Percentiles rank a stretch among this genome's conserved stretches.
These are phyloP conservation scores for Chrysolina americana DNA, from an alignment of 2,888 invertebrate species.

Conservation along the genomic window DNA sequence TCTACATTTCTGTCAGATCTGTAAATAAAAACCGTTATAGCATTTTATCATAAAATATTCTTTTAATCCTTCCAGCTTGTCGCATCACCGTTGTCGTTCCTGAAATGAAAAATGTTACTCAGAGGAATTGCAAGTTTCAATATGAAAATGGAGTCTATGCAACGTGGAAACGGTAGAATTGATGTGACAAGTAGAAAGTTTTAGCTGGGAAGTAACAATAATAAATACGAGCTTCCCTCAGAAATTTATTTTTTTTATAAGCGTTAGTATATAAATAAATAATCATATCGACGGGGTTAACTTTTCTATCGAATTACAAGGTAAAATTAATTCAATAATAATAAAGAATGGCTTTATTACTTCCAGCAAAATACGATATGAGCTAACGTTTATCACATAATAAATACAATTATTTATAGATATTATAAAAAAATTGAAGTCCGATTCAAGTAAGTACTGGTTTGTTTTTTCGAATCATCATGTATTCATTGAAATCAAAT, in stretches of 20 bases:
- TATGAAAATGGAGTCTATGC: not conserved
- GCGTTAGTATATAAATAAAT: too few species aligned
- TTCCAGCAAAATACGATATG: too few species aligned
- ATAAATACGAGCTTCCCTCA: not conserved
- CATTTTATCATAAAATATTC: slow-evolving; percentile 1
- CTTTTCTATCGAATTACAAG: too few species aligned
- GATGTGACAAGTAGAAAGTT: not conserved
- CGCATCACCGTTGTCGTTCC: not conserved
- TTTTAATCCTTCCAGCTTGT: slow-evolving; percentile 4
- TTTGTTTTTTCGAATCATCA: too few species aligned
- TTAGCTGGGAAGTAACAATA: not conserved
- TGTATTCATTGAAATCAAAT: too few species aligned
- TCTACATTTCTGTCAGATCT: not conserved
- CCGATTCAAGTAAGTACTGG: too few species aligned
- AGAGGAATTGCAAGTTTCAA: not conserved
- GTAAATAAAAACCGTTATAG: slow-evolving; percentile 5
- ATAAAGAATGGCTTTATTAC: too few species aligned
- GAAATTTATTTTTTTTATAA: not conserved
- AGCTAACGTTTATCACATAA: too few species aligned
- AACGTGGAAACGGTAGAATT: not conserved
- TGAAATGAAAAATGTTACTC: slow-evolving; percentile 17
- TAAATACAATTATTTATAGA: too few species aligned
- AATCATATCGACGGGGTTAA: too few species aligned
- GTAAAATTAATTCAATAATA: too few species aligned
- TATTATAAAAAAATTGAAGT: too few species aligned